Evolutionary conservation across 2,888 invertebrate species (phyloP), one percentile per base, ranked within the genome.

Genomic region (Drepana falcataria): DNA sequence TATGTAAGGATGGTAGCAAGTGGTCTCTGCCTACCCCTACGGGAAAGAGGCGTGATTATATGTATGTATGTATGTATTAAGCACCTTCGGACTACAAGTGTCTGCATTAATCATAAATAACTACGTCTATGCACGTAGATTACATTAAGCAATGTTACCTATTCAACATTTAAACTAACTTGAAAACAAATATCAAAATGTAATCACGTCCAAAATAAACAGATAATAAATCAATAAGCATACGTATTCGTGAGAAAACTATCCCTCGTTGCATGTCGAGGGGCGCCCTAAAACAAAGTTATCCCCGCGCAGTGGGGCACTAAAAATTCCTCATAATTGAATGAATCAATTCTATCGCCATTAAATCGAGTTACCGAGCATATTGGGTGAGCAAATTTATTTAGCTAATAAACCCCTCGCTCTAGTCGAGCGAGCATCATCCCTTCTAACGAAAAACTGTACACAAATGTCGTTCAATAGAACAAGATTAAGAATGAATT

Each of bases 321-420:
- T 90, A 90, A 91, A 91, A 91, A 90, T 90, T 90, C 88, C 88
- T 83, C 84, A 78, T 91, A 91, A 91, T 90, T 90, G 91, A 91
- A 90, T 91, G 90, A 91, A 89, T 91, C 90, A 89, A 90, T 91
- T 89, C 90, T 85, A 89, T 88, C 84, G 85, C 89, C 86, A 91
- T 91, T 91, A 90, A 91, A 91, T 91, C 90, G 87, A 90, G 89
- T 91, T 91, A 91, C 89, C 74, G 81, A 89, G 88, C 90, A 90
- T 91, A 91, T 91, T 91, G 91, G 83, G 84, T 78, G 89, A 83
- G 86, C 89, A 89, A 90, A 90, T 91, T 89, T 90, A 90, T 90
- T 91, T 89, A 89, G 83, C 88, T 91, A 90, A 91, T 90, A 90
- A 21, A 84, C 81, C 84, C 85, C 79, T 72, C 63, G 66, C 61